A percentile compares a stretch with the other conserved stretches of the same genome.
Evolutionary conservation across 2,113 vertebrate species (phyloP).

Genomic region (Tachycineta bicolor): DNA sequence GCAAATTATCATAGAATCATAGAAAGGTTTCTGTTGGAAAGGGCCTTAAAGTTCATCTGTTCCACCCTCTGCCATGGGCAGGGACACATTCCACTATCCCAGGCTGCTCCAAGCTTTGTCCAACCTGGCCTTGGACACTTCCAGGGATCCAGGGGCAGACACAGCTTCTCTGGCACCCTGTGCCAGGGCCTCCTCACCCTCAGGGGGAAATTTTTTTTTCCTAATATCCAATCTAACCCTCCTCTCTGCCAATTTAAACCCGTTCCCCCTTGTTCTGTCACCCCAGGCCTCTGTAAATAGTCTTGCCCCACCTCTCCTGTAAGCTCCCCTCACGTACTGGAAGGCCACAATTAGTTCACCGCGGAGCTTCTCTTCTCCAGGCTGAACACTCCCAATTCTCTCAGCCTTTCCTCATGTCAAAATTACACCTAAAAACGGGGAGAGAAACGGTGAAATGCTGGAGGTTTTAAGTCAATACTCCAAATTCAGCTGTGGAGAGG

Average conservation of each 20-base stretch:
- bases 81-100: background rate
- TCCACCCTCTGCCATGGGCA: background rate
- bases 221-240: background rate
- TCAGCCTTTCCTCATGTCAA: background rate
- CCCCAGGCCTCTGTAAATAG: background rate
- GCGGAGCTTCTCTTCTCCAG: background rate
- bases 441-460: rapidly evolving
- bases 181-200: background rate
- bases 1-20: background rate
- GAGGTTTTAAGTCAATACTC: rapidly evolving
- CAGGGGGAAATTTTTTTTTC: background rate
- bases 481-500: rapidly evolving
- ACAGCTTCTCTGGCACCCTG: background rate
- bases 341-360: background rate
- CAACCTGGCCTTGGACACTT: background rate
- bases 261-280: background rate
- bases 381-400: background rate
- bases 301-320: background rate
- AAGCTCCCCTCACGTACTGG: background rate
- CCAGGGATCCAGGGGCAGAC: background rate
- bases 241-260: background rate
- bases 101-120: background rate
- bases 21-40: background rate
- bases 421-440: rapidly evolving
- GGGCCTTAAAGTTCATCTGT: background rate